phyloP scores from a whole-genome alignment of 2,888 invertebrate species.

The Drosophila paranaensis region DNA sequence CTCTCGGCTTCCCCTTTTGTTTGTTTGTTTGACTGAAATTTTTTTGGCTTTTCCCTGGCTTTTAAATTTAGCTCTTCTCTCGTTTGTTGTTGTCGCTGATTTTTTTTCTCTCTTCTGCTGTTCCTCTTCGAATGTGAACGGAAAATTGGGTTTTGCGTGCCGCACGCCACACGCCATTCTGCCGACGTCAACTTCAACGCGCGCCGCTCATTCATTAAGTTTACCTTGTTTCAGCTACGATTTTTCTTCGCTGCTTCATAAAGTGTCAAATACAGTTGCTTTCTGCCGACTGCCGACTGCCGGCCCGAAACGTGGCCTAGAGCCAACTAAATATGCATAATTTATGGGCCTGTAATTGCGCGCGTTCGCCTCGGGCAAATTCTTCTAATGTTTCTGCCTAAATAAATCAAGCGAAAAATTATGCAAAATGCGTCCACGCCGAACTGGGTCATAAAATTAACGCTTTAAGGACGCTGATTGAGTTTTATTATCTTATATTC shows the following conservation, averaged over 20 bases:
- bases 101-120: neutral
- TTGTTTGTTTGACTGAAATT: conserved; percentile 43
- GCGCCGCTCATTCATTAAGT: conserved; percentile 53
- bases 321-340: conserved; percentile 60
- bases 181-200: conserved; percentile 17
- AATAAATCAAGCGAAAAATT: conserved; percentile 73
- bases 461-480: conserved; percentile 12
- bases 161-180: conserved; percentile 61
- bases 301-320: conserved; percentile 16
- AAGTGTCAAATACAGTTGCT: conserved; percentile 70
- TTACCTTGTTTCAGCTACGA: conserved; percentile 31
- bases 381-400: conserved; percentile 57
- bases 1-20: conserved; percentile 34
- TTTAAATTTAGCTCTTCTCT: conserved; percentile 56
- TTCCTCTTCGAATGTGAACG: conserved; percentile 26
- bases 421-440: conserved; percentile 52
- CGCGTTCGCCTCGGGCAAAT: conserved; percentile 45
- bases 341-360: conserved; percentile 65
- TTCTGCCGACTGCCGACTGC: neutral
- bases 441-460: conserved; percentile 48
- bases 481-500: neutral
- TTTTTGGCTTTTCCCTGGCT: conserved; percentile 51
- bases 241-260: conserved; percentile 30
- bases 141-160: conserved; percentile 78
- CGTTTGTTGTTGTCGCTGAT: conserved; percentile 6